Evolutionary conservation across 2,888 invertebrate species (phyloP).

Genomic region (Hemithea aestivaria): DNA sequence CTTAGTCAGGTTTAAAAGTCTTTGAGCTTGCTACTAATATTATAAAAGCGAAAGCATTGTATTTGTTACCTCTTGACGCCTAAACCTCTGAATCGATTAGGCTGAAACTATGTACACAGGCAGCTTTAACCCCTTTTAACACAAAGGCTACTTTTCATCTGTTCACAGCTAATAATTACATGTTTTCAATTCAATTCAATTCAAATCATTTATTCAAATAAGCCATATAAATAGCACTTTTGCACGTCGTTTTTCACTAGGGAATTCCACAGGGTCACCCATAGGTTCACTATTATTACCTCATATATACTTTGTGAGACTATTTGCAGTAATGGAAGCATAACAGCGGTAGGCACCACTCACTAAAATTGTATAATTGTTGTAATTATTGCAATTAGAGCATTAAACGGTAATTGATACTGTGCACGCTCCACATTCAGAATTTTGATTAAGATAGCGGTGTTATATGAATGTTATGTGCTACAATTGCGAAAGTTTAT

Average conservation of each 20-base stretch:
- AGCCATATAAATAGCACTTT: too few relatives aligned
- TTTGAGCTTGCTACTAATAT: too few relatives aligned
- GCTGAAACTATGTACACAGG: too few relatives aligned
- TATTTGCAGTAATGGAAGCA: constrained; percentile 24
- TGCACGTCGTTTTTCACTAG: constrained; percentile 20
- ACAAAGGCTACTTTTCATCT: too few relatives aligned
- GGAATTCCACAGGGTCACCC: constrained; percentile 23
- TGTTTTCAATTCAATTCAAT: too few relatives aligned
- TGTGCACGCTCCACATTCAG: constrained; percentile 34
- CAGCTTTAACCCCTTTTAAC: too few relatives aligned
- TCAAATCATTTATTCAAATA: too few relatives aligned
- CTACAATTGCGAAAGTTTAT: constrained; percentile 12
- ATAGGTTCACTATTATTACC: constrained; percentile 22
- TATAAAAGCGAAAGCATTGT: too few relatives aligned
- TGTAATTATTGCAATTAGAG: constrained; percentile 53
- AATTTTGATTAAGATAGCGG: constrained; percentile 38
- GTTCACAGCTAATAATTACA: too few relatives aligned
- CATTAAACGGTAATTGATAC: constrained; percentile 49
- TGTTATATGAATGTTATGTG: constrained; percentile 23
- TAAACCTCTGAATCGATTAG: too few relatives aligned
- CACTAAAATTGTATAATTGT: constrained; percentile 47
- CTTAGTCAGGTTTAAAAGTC: too few relatives aligned
- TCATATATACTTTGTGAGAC: constrained; percentile 10
- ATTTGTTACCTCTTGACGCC: too few relatives aligned
- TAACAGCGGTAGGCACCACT: constrained; percentile 27